Base-by-base conservation (phyloP, 2,888 invertebrate genomes). In the Chrysotoxum bicinctum region DNA sequence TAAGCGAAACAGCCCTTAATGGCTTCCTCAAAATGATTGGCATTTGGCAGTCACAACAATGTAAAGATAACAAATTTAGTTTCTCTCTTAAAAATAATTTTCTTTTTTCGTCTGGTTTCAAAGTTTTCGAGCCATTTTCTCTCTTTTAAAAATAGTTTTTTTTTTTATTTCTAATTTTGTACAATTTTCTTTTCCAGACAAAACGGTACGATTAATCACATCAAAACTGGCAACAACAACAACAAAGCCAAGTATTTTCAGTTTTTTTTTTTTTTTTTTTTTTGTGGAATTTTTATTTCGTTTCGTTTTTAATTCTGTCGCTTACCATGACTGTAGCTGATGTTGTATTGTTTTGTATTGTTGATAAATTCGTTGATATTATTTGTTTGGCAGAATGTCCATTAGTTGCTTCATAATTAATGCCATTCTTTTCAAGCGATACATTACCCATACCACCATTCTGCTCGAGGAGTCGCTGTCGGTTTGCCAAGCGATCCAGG, bases 381-480 rank as follows among this genome's bases (percentile, higher is more conserved):
- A 45, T 45, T 66, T 68, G 43, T 78, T 56, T 83, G 54, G 75
- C 52, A 56, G 79, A 77, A 81, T 79, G 85, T 87, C 87, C 85
- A 82, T 85, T 86, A 60, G 87, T 87, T 69, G 80, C 54, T 70
- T 87, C 87, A 69, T 85, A 81, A 77, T 87, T 83, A 70, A 87
- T 86, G 72, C 88, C 87, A 86, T 88, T 88, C 84, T 87, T 87
- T 80, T 88, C 88, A 48, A 88, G 78, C 70, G 73, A 73, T 70
- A 87, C 88, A 87, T 86, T 88, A 74, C 89, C 89, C 69, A 87
- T 78, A 69, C 89, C 89, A 81, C 89, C 87, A 74, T 89, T 89
- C 75, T 95, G 95, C 90, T 96, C 96, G 90, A 96, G 95, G 89
- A 96, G 95, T 90, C 96, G 95, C 92, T 97, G 97, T 82, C 96